These are phyloP conservation scores for Drosophila lowei DNA, from an alignment of 1,140 invertebrate species.

Conservation along the genomic window DNA sequence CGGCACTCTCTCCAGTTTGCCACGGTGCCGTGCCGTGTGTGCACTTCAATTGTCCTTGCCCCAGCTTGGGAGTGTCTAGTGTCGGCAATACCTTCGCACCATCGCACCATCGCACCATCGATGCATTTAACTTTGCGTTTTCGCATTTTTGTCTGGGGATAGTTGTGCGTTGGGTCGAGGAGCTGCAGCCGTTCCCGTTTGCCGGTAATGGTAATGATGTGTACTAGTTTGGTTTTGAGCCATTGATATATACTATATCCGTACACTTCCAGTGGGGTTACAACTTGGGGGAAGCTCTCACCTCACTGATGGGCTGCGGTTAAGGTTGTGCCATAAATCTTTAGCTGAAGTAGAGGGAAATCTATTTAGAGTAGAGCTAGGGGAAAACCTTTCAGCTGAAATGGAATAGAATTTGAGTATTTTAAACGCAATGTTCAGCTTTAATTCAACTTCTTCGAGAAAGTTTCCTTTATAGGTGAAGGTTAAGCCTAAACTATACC, in stretches of 20 bases:
- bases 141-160: slow-evolving; percentile 20
- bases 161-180: slow-evolving; percentile 22
- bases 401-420: too few relatives aligned
- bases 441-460: too few relatives aligned
- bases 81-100: slow-evolving; percentile 37
- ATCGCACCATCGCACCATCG: slow-evolving; percentile 38
- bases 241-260: slow-evolving; percentile 35
- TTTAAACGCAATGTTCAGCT: too few relatives aligned
- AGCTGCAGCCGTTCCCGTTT: slow-evolving; percentile 1
- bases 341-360: slow-evolving; percentile 3
- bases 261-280: not conserved
- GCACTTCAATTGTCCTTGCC: slow-evolving; percentile 67
- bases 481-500: too few relatives aligned
- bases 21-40: slow-evolving; percentile 13
- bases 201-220: slow-evolving; percentile 50
- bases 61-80: slow-evolving; percentile 27
- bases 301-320: not conserved
- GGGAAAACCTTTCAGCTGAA: too few relatives aligned
- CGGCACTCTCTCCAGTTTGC: not conserved
- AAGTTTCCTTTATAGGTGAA: too few relatives aligned
- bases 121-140: slow-evolving; percentile 54
- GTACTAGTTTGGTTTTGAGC: slow-evolving; percentile 21
- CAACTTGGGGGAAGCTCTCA: too few relatives aligned
- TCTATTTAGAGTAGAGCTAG: slow-evolving; percentile 7
- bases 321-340: slow-evolving; percentile 28